Conservation (phyloP, 2,113 vertebrate genomes). For the Entomyzon cyanotis region DNA sequence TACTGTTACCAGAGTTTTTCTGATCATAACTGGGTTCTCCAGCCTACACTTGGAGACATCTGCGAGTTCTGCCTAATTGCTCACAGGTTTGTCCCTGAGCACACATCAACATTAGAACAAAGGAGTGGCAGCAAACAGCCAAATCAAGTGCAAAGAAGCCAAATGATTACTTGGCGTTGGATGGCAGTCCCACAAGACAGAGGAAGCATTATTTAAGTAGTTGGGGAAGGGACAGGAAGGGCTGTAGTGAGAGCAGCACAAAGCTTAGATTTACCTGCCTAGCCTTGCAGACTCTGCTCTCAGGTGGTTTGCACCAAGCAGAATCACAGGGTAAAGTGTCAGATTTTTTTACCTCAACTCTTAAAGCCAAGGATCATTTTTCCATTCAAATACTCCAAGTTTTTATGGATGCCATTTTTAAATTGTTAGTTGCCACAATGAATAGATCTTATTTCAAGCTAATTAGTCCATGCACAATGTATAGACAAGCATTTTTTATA, state of each 20-base stretch:
- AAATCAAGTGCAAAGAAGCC: not conserved
- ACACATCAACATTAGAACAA: rapidly evolving
- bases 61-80: not conserved
- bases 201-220: not conserved
- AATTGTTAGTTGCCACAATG: not conserved
- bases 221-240: not conserved
- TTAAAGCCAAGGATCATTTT: not conserved
- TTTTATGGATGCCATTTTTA: not conserved
- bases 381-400: not conserved
- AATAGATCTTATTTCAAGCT: not conserved
- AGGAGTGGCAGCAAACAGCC: not conserved
- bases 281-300: not conserved
- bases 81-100: not conserved
- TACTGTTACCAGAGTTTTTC: not conserved
- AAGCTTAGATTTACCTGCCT: not conserved
- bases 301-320: not conserved
- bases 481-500: not conserved
- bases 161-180: rapidly evolving
- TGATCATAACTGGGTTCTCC: not conserved
- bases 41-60: not conserved
- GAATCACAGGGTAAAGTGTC: not conserved
- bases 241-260: not conserved
- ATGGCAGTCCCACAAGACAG: not conserved
- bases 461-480: not conserved
- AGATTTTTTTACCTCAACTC: not conserved